Base-by-base conservation (phyloP, 2,797 vertebrate species). In the Novumbra hubbsi region DNA sequence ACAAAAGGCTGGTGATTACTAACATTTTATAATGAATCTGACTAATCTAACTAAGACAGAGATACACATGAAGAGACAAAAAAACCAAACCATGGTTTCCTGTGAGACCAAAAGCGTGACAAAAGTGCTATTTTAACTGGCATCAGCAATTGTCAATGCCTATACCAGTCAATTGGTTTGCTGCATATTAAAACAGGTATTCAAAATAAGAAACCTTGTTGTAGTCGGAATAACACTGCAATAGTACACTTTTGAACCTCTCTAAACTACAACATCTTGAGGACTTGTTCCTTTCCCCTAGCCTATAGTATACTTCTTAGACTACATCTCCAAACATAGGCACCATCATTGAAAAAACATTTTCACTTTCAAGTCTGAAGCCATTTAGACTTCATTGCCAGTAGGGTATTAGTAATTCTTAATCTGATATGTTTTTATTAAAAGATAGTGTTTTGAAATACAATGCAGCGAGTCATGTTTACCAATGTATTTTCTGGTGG, bases 81-180 rank as follows among this genome's bases (percentile, higher is more conserved):
- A 74, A 86, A 88, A 12, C 83, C 81, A 75, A 87, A 75, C 73
- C 21, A 70, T 81, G 71, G 68, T 45, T 79, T 86, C 83, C 79
- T 73, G 71, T 67, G 50, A 77, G 80, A 90, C 80, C 63, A 79
- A 78, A 91, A 90, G 86, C 84, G 80, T 74, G 49, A 83, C 77
- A 79, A 81, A 88, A 90, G 89, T 90, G 88, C 86, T 89, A 83
- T 80, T 78, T 70, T 78, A 80, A 76, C 73, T 77, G 69, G 52
- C 76, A 81, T 76, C 75, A 79, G 76, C 75, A 84, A 76, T 73
- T 73, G 71, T 72, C 60, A 4, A 74, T 32, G 16, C 34, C 28
- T 14, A 30, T 30, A 74, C 74, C 76, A 80, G 76, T 81, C 82
- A 79, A 79, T 72, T 72, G 75, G 73, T 76, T 81, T 71, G 82